Base-by-base conservation (phyloP, 92 coral and sea anemone genomes). In the Pocillopora meandrina region DNA sequence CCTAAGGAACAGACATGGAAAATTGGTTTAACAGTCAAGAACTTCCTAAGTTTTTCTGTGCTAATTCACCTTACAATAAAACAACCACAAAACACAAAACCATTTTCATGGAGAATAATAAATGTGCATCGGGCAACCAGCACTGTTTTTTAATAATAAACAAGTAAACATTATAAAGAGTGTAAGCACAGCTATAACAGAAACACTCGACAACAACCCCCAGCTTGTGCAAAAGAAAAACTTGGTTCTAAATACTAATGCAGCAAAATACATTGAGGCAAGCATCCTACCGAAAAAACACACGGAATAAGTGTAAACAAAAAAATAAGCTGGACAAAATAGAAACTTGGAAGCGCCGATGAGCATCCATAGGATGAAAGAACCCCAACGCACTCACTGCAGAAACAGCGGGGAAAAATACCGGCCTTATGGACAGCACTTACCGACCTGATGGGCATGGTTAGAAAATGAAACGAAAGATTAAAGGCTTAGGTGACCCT, bases 61-160 rank as follows among this genome's bases (percentile, higher is more conserved):
- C 71, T 66, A 66, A 23, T 66, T 7, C 5, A 20, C 55, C 65
- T 10, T 56, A 75, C 79, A 34, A 75, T 56, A 2, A 20, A 75
- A 21, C 7, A 42, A 75, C 49, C 56, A 74, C 34, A 74, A 56
- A 31, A 74, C 31, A 56, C 78, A 5, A 74, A 74, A 74, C 64
- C 20, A 74, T 56, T 42, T 42, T 42, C 52, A 55, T 57, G 61
- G 79, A 75, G 77, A 72, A 72, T 72, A 49, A 49, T 47, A 61
- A 47, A 26, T 47, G 77, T 72, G 26, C 61, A 7, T 1, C 77
- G 61, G 60, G 66, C 55, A 52, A 58, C 80, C 66, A 75, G 66
- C 65, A 57, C 80, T 20, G 49, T 17, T 21, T 13, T 56, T 75
- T 75, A 75, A 23, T 75, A 57, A 49, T 31, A 49, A 75, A n/a